These are phyloP conservation scores for Xylota sylvarum DNA, from an alignment of 2,888 invertebrate genomes.

Conservation along the genomic window DNA sequence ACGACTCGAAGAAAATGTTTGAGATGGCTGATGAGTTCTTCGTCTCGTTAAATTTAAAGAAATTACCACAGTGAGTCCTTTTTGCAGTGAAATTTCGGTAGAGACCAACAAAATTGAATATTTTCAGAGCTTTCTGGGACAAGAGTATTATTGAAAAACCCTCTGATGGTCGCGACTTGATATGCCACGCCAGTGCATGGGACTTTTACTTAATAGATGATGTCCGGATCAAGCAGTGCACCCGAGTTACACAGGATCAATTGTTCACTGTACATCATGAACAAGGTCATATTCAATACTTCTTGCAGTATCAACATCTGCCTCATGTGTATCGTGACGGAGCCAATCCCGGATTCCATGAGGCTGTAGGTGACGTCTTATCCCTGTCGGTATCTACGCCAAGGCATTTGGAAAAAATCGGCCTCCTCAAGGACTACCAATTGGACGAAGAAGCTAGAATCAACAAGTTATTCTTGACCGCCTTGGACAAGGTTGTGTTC, in stretches of 20 bases:
- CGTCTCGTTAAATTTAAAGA: conserved; percentile 91
- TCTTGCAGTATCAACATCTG: conserved; percentile 87
- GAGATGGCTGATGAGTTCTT: conserved; percentile 94
- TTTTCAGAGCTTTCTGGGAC: conserved; percentile 90
- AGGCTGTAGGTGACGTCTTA: conserved; percentile 91
- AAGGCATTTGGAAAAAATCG: conserved; percentile 90
- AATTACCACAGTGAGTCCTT: conserved; percentile 87
- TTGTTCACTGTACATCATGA: conserved; percentile 88
- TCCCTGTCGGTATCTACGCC: conserved; percentile 89
- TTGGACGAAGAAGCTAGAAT: conserved; percentile 88
- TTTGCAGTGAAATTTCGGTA: not conserved
- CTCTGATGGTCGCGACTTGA: conserved; percentile 88
- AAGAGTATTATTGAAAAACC: conserved; percentile 94
- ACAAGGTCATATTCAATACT: conserved; percentile 90
- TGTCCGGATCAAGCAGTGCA: conserved; percentile 90
- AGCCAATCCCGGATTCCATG: conserved; percentile 88
- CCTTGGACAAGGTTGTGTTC: conserved; percentile 90
- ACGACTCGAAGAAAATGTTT: conserved; percentile 92
- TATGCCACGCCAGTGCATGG: conserved; percentile 96
- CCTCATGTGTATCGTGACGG: conserved; percentile 88
- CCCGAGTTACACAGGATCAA: conserved; percentile 86
- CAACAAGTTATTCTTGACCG: conserved; percentile 89
- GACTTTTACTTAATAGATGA: conserved; percentile 93
- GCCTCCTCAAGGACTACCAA: conserved; percentile 87
- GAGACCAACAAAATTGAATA: not conserved